Percentiles rank a stretch among this genome's conserved stretches.
phyloP scores from a whole-genome alignment of 2,797 vertebrate genomes.

The Tangara arthus region DNA sequence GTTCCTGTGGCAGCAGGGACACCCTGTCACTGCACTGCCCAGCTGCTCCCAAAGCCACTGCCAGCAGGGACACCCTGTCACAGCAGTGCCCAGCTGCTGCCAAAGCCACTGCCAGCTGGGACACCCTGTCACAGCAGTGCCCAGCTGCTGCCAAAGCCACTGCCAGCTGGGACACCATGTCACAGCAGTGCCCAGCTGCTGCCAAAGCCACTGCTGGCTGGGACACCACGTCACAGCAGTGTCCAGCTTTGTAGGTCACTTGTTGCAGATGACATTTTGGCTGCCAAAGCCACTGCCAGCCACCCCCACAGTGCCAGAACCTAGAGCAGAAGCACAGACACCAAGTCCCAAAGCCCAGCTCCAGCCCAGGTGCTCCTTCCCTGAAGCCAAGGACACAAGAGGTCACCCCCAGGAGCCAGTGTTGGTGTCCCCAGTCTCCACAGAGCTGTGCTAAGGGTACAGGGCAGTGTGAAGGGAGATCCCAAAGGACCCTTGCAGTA shows the following conservation, averaged over 20 bases:
- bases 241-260: too few species aligned
- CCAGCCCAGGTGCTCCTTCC: background rate
- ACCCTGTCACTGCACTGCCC: background rate
- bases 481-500: background rate
- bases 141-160: background rate
- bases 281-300: too few species aligned
- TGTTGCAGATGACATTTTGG: too few species aligned
- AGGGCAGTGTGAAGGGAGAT: background rate
- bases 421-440: background rate
- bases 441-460: background rate
- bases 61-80: background rate
- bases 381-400: background rate
- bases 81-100: background rate
- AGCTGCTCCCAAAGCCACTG: background rate
- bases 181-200: background rate
- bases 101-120: background rate
- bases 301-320: rapidly evolving
- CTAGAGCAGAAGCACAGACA: background rate
- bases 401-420: background rate
- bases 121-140: background rate
- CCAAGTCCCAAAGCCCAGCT: background rate
- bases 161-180: background rate
- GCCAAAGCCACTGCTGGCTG: background rate
- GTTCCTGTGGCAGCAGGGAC: background rate
- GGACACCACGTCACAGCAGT: background rate